A percentile compares a stretch with the other conserved stretches of the same genome.
Conservation (phyloP, 2,797 vertebrate species). For the Urosaurus nigricauda region DNA sequence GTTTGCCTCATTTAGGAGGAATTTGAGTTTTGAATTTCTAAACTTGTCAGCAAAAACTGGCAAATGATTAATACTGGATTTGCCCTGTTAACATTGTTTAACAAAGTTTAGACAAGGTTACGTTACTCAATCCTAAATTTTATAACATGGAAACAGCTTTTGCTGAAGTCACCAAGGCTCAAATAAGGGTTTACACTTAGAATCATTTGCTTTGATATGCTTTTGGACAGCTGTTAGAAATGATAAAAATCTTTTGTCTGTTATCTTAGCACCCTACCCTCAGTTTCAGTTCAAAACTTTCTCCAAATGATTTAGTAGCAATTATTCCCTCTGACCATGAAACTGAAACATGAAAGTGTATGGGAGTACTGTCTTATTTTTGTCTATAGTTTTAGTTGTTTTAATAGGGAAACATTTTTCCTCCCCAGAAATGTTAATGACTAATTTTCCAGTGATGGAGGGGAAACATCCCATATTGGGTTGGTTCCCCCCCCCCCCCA, state of each 20-base stretch:
- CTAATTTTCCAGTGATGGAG: neutral
- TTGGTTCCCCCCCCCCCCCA: too few relatives aligned
- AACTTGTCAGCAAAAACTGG: neutral
- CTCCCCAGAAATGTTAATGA: neutral
- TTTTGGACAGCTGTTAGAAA: neutral
- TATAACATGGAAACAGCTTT: neutral
- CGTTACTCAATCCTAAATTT: neutral
- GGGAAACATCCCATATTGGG: too few relatives aligned
- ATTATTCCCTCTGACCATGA: neutral
- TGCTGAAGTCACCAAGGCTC: neutral
- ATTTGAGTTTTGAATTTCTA: neutral
- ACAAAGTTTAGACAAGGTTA: slow-evolving; percentile 1
- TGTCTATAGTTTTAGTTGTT: neutral
- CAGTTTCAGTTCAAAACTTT: neutral
- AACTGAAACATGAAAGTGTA: neutral
- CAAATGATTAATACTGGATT: slow-evolving; percentile 3
- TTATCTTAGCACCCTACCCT: neutral
- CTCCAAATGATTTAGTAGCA: neutral
- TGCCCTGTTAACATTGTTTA: slow-evolving; percentile 6
- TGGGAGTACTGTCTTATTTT: neutral
- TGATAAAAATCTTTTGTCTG: neutral
- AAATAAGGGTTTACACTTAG: neutral
- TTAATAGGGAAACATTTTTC: neutral
- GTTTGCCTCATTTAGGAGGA: neutral
- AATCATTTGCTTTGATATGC: neutral